These are phyloP conservation scores for Arizona elegans DNA, from an alignment of 2,113 vertebrate genomes.

Conservation along the genomic window DNA sequence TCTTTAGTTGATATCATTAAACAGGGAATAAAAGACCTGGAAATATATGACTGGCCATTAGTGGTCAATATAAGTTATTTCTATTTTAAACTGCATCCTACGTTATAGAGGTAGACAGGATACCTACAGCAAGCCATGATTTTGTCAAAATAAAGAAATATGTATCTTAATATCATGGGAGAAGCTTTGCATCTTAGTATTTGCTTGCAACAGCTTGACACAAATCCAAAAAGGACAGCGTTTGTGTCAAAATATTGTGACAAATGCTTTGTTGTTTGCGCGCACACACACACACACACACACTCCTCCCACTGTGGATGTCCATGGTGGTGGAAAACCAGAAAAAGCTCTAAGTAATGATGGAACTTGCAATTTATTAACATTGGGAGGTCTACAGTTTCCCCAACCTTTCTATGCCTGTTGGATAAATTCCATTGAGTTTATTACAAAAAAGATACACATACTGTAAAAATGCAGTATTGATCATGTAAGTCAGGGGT, in stretches of 20 bases:
- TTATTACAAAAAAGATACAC: background rate
- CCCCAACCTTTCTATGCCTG: background rate
- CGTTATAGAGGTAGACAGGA: background rate
- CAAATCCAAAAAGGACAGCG: background rate
- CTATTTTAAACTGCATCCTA: background rate
- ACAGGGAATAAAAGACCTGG: background rate
- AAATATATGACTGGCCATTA: background rate
- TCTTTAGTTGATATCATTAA: background rate
- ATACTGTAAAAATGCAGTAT: background rate
- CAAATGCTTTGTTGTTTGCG: background rate
- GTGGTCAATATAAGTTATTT: background rate
- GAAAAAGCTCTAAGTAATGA: background rate
- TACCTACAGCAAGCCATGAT: background rate
- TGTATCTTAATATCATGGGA: background rate
- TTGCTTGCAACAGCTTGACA: background rate
- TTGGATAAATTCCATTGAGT: background rate
- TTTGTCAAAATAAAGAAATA: background rate
- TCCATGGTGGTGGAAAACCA: background rate
- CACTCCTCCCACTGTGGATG: background rate
- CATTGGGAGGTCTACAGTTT: background rate
- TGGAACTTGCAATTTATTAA: background rate
- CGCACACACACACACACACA: too few species aligned
- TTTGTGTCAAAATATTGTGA: background rate
- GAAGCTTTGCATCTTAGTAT: background rate
- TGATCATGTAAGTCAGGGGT: too few species aligned